Base-by-base conservation (phyloP, 2,113 vertebrate species). In the Boleophthalmus pectinirostris region DNA sequence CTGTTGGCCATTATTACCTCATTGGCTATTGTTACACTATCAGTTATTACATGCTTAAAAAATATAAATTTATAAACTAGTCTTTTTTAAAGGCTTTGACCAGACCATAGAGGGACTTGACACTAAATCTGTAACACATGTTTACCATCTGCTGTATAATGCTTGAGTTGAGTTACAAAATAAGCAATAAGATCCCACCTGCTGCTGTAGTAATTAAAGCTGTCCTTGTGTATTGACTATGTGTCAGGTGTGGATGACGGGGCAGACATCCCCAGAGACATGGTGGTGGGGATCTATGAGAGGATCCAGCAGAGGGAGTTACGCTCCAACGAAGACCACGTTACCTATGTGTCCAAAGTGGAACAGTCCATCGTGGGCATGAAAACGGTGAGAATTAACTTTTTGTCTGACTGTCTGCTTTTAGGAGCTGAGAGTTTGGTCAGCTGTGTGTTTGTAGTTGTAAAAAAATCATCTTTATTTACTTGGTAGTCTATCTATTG, bases 311-410 rank as follows among this genome's bases (percentile, higher is more conserved):
- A 93, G 92, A 96, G 96, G 74, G 98, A 99, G 79, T 91, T 99
- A 10, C 96, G 96, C 80, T 99, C 98, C 77, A 99, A 99, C 1
- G 98, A 99, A 81, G 98, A 99, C 85, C 98, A 99, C 0, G 97
- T 99, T 84, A 99, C 97, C 9, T 99, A 99, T 1, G 97, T 99
- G 77, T 97, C 97, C 86, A 99, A 99, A 85, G 98, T 99, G 85
- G 98, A 99, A 86, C 98, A 98, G 90, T 98, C 97, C 87, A 99
- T 99, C 13, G 93, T 98, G 21, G 98, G 98, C 88, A 99, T 98
- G 97, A 99, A 99, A 94, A 96, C 97, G 33, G 98, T 99, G 79
- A 96, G 96, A 85, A 38, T 25, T 15, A 21, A 51, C 21, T 66
- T 66, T 24, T 47, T 47, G 15, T 21, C 61, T 43, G 61, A 64